Percentiles rank a stretch among this genome's conserved stretches.
Evolutionary conservation across 2,888 invertebrate genomes (phyloP).

Genomic region (Eupithecia centaureata): DNA sequence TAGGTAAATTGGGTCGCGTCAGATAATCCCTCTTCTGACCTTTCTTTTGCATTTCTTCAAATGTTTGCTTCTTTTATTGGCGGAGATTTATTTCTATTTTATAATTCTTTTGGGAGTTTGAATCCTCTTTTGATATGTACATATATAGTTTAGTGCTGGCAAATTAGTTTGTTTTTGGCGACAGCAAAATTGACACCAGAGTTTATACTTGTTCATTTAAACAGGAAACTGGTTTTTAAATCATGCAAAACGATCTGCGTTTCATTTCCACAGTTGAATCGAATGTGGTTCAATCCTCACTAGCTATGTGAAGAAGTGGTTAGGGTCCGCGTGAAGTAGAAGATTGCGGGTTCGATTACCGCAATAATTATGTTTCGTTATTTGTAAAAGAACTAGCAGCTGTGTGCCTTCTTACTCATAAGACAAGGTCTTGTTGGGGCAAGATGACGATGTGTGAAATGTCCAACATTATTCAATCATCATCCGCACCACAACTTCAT

Average conservation of each 20-base stretch:
- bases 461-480: background rate
- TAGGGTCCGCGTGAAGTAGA: background rate
- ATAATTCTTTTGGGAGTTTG: no score
- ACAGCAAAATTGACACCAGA: no score
- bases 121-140: constrained; percentile 25
- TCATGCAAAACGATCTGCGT: background rate
- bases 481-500: background rate
- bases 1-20: constrained; percentile 50
- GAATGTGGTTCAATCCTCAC: no score
- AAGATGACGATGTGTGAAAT: background rate
- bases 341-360: background rate
- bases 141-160: no score
- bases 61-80: constrained; percentile 37
- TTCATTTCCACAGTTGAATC: no score
- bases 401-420: no score
- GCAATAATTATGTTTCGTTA: background rate
- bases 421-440: no score
- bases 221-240: background rate
- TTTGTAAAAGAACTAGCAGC: no score
- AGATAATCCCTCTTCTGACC: constrained; percentile 52
- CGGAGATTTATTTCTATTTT: no score
- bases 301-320: background rate
- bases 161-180: no score
- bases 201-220: no score
- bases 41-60: constrained; percentile 47